Percentiles rank a stretch among this genome's conserved stretches.
Conservation (phyloP, 2,113 vertebrate species). For the Takifugu bimaculatus region DNA sequence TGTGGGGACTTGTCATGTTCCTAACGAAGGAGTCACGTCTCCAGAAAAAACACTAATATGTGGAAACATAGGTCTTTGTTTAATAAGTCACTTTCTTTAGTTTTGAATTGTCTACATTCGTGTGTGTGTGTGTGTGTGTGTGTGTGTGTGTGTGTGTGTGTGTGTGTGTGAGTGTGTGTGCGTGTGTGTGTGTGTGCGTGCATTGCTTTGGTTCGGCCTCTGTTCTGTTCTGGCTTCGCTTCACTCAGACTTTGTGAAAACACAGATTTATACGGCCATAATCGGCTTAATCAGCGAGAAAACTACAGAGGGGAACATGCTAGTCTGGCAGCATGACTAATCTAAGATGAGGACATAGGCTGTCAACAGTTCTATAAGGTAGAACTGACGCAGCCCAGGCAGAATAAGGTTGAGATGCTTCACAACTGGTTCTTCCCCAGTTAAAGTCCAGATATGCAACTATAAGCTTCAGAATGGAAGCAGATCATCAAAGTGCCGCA, state of each 20-base stretch:
- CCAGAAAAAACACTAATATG: conserved; percentile 16
- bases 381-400: no score
- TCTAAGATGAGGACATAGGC: background rate
- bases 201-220: no score
- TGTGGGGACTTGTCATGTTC: conserved; percentile 23
- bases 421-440: no score
- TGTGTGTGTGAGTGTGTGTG: no score
- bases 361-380: background rate
- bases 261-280: background rate
- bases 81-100: background rate
- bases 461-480: no score
- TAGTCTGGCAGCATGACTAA: background rate
- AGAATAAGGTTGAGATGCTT: no score
- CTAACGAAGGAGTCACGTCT: conserved; percentile 25
- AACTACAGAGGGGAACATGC: background rate
- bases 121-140: no score
- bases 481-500: no score
- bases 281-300: background rate
- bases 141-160: no score
- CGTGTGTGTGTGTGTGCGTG: no score
- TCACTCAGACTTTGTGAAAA: background rate
- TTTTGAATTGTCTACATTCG: no score
- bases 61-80: background rate
- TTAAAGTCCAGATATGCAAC: no score
- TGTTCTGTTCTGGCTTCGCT: background rate